Evolutionary conservation across 2,797 vertebrate species (phyloP).

Genomic region (Anableps anableps): DNA sequence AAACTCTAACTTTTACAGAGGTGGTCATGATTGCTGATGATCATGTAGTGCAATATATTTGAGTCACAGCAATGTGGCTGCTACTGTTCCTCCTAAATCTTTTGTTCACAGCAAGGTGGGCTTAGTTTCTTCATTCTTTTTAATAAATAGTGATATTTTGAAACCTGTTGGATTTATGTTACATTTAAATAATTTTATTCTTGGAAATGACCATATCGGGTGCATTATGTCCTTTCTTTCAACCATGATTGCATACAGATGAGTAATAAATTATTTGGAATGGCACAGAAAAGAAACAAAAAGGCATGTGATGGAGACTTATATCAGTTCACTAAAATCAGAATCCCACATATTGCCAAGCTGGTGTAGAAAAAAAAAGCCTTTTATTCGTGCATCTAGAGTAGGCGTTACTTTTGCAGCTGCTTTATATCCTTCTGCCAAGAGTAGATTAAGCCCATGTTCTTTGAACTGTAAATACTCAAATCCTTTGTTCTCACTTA

Average conservation of each 20-base stretch:
- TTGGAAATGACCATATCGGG: neutral
- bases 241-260: neutral
- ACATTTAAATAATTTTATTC: neutral
- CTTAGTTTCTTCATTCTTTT: neutral
- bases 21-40: neutral
- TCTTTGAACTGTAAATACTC: constrained; percentile 52
- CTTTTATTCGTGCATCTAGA: constrained; percentile 8
- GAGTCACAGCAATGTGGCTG: neutral
- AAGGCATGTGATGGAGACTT: constrained; percentile 4
- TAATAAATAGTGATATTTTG: neutral
- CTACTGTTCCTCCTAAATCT: neutral
- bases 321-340: constrained; percentile 20
- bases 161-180: neutral
- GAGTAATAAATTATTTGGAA: neutral
- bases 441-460: constrained; percentile 45
- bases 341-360: constrained; percentile 5
- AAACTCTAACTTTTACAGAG: neutral
- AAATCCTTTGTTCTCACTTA: constrained; percentile 19
- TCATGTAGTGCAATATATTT: neutral
- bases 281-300: neutral
- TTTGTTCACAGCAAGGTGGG: neutral
- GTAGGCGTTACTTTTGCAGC: constrained; percentile 21
- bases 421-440: constrained; percentile 36
- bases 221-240: neutral
- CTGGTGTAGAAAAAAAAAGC: neutral